Evolutionary conservation across 2,797 vertebrate genomes (phyloP).

Genomic region (Myioborus melanocephalus): DNA sequence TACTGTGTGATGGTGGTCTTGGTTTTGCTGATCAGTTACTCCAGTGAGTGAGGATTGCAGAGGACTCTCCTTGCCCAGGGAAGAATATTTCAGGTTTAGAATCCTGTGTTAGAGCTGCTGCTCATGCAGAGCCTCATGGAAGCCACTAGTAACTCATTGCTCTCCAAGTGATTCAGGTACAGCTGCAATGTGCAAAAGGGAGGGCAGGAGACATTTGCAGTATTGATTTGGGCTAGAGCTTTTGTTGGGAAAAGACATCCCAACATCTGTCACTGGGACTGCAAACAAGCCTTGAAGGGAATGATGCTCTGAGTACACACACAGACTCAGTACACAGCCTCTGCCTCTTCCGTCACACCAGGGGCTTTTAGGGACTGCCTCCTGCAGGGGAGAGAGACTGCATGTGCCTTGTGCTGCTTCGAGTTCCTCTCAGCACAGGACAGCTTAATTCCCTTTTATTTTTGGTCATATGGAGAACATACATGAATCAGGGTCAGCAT

Average conservation of each 20-base stretch:
- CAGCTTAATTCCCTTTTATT: background rate
- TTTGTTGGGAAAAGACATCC: background rate
- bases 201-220: background rate
- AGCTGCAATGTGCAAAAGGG: background rate
- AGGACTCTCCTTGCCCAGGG: background rate
- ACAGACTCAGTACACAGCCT: background rate
- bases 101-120: background rate
- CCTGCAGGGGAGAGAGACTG: background rate
- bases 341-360: background rate
- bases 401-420: background rate
- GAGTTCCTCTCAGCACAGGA: background rate
- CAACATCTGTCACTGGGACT: background rate
- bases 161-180: background rate
- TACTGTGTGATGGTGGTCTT: background rate
- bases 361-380: background rate
- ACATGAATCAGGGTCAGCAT: background rate
- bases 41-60: background rate
- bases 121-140: background rate
- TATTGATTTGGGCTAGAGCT: background rate
- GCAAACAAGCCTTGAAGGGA: background rate
- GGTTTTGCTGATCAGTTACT: background rate
- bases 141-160: background rate
- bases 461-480: background rate
- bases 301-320: background rate
- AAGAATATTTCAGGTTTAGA: background rate